phyloP scores from a whole-genome alignment of 2,888 invertebrate genomes.

The Meghimatium bilineatum region DNA sequence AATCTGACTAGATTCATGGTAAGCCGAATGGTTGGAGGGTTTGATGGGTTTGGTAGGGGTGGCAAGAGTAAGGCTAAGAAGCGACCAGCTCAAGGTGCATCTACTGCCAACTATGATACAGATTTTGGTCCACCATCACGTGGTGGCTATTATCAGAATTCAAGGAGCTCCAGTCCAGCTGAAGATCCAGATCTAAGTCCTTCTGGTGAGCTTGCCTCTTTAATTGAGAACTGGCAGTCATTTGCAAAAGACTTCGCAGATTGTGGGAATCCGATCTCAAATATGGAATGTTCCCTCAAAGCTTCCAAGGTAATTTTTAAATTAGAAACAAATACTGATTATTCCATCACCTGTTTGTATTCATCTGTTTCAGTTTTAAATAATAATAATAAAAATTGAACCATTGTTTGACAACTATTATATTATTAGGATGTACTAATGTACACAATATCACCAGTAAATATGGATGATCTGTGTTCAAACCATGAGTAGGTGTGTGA shows the following conservation, averaged over 20 bases:
- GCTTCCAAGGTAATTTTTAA: conserved; percentile 41
- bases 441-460: no score
- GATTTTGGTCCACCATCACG: neutral
- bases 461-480: no score
- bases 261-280: conserved; percentile 43
- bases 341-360: neutral
- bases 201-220: neutral
- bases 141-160: neutral
- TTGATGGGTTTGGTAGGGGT: neutral
- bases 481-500: no score
- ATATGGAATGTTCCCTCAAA: conserved; percentile 43
- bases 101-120: neutral
- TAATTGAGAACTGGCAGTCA: conserved; percentile 31
- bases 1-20: neutral
- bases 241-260: conserved; percentile 30
- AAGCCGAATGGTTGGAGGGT: neutral
- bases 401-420: no score
- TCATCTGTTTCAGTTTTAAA: no score
- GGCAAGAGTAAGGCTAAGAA: neutral
- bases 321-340: neutral
- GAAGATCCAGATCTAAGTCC: neutral
- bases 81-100: neutral
- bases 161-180: neutral
- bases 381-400: no score
- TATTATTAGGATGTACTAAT: no score